Evolutionary conservation across 2,113 vertebrate genomes (phyloP), one percentile per base, ranked within the genome.

Genomic region (Peromyscus polionotus): DNA sequence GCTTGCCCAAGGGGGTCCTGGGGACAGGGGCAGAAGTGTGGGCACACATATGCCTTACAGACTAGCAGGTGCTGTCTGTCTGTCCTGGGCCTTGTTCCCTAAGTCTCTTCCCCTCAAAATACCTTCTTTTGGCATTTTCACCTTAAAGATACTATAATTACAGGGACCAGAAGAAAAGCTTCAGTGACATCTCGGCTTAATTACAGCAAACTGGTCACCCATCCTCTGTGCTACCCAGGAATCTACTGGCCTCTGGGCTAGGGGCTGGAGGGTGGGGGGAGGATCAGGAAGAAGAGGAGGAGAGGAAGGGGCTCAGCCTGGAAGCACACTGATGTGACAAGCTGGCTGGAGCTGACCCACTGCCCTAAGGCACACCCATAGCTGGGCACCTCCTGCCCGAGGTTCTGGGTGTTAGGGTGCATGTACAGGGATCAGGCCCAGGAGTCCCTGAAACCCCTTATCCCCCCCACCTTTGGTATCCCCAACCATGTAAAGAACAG

Each of bases 151-250:
- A 7, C 0, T 0, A 7, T 0, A 59, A 51, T 45, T 36, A 59
- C 0, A 10, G 63, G 14, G 63, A 1, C 54, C 22, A 24, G 33
- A 20, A 5, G 88, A 24, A 65, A 45, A 31, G 48, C 3, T 17
- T 63, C n/a, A 8, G 13, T 7, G 36, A 26, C 16, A 2, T 0
- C 7, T 2, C 24, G 5, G 67, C 48, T 68, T n/a, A 51, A 70
- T 33, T 10, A 20, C 10, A 1, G 26, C 5, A 22, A 22, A 12
- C 42, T 26, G 28, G 0, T 57, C 24, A 0, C 10, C 59, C 1
- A 8, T 5, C 28, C 5, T 36, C 39, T 22, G 28, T 5, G n/a
- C 39, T 36, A 9, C 13, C 31, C 11, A 14, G 72, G 92, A 54
- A 26, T 16, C 5, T 0, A 2, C 2, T 8, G 77, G 70, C 28